Evolutionary conservation across 1,140 invertebrate genomes (phyloP), one percentile per base, ranked within the genome.

Genomic region (Centruroides sculpturatus): DNA sequence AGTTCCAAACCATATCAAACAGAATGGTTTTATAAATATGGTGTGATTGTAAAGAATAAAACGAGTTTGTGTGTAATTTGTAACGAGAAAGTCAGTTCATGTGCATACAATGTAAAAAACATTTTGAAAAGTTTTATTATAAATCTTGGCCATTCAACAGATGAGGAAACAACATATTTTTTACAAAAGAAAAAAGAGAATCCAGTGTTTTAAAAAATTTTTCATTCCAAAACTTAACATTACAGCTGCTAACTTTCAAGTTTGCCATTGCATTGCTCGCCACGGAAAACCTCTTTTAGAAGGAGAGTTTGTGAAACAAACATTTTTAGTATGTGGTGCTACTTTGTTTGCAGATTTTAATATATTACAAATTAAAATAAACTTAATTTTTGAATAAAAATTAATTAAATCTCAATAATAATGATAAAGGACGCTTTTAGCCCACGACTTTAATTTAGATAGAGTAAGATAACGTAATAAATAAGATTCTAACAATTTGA

Each of bases 161-260:
- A 50, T 13, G 34, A 57, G 50, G 34, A 41, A 41, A 41, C 4
- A 9, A 54, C 10, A 57, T 57, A 50, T 50, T 57, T 50, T 57
- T 57, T 35, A 50, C 23, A 50, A 57, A 57, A 50, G 10, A 50
- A 57, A 57, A 50, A 49, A 57, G 8, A 57, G 48, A 41, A 36
- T 35, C 34, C 52, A 54, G 52, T 54, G 52, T 54, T 35, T 23
- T 54, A 41, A 54, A 50, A 49, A 50, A 5, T 35, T 4, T 57
- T 57, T 57, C 35, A 46, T 57, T 50, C 47, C 48, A 34, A 49
- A 57, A 57, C 49, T 49, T 57, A 35, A 57, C 9, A 54, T 54
- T 54, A 54, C 47, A 50, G 10, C 34, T 57, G 13, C 23, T 57
- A 50, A 35, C 35, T 50, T 57, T 50, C 13, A 57, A 57, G 12